phyloP scores from a whole-genome alignment of 2,888 invertebrate genomes.

The Hirtodrosophila cameraria region DNA sequence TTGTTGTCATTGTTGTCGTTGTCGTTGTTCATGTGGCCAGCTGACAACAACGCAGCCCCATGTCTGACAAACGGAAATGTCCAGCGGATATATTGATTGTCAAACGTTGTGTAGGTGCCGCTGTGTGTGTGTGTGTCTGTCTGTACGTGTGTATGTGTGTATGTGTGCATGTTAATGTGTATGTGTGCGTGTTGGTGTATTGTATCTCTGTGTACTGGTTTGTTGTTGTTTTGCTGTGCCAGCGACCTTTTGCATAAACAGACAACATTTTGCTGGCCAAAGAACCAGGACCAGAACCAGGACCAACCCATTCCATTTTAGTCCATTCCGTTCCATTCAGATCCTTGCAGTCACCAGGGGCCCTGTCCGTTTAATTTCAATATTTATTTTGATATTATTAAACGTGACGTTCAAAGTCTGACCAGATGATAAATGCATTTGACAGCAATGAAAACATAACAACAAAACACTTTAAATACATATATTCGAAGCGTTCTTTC shows the following conservation, averaged over 20 bases:
- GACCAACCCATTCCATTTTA: neutral
- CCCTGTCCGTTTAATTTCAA: constrained; percentile 26
- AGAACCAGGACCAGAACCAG: neutral
- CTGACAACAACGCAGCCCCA: constrained; percentile 49
- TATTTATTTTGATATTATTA: constrained; percentile 48
- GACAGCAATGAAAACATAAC: constrained; percentile 20
- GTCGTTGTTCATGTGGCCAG: constrained; percentile 49
- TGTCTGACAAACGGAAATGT: constrained; percentile 71
- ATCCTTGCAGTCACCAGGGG: too few relatives aligned
- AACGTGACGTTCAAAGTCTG: neutral
- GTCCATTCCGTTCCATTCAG: too few relatives aligned
- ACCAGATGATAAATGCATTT: constrained; percentile 30
- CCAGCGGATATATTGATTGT: constrained; percentile 79
- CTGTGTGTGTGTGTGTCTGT: neutral
- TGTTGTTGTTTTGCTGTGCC: constrained; percentile 3
- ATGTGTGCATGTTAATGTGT: neutral
- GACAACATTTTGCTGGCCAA: constrained; percentile 14
- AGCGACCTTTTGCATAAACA: constrained; percentile 43
- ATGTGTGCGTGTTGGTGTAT: too few relatives aligned
- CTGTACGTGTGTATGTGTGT: neutral
- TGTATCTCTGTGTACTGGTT: too few relatives aligned
- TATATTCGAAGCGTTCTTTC: too few relatives aligned
- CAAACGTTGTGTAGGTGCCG: constrained; percentile 38
- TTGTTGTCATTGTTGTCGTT: constrained; percentile 21
- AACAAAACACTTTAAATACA: constrained; percentile 10